These are phyloP conservation scores for Girardinichthys multiradiatus DNA, from an alignment of 2,113 vertebrate species.

Conservation along the genomic window DNA sequence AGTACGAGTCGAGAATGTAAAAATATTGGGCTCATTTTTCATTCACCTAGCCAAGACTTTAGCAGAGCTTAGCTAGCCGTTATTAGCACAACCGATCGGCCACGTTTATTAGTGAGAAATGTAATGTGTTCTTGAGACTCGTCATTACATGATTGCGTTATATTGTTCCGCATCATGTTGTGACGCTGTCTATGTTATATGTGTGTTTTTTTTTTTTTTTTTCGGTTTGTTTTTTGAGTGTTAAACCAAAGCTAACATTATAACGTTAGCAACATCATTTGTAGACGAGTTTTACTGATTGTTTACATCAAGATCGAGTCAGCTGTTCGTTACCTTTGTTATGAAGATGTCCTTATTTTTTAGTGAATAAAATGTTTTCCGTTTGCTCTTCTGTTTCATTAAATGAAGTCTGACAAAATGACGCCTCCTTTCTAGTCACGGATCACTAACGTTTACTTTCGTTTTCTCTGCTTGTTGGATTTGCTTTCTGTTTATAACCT, in stretches of 20 bases:
- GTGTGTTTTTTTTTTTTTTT: not conserved
- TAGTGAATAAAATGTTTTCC: not conserved
- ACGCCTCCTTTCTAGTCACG: not conserved
- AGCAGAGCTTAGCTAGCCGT: constrained; percentile 64
- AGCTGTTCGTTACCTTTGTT: not conserved
- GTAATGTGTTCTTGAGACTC: no score
- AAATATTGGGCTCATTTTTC: constrained; percentile 35
- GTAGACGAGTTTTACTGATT: constrained; percentile 37
- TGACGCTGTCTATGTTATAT: not conserved
- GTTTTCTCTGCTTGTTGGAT: constrained; percentile 31
- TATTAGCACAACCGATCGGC: constrained; percentile 40
- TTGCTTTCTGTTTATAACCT: constrained; percentile 27
- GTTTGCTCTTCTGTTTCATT: not conserved
- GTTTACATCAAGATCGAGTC: constrained; percentile 42
- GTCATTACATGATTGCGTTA: not conserved
- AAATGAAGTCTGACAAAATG: not conserved
- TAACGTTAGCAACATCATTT: constrained; percentile 37
- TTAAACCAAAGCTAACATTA: constrained; percentile 51
- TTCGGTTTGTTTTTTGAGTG: not conserved
- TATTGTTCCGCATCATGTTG: not conserved
- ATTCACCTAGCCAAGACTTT: constrained; percentile 59
- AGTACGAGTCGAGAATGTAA: constrained; percentile 24
- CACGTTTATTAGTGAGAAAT: not conserved
- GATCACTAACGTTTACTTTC: constrained; percentile 51
- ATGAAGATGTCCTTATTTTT: not conserved